Base-by-base conservation (phyloP, 2,888 invertebrate genomes). In the Argyra leucocephala region DNA sequence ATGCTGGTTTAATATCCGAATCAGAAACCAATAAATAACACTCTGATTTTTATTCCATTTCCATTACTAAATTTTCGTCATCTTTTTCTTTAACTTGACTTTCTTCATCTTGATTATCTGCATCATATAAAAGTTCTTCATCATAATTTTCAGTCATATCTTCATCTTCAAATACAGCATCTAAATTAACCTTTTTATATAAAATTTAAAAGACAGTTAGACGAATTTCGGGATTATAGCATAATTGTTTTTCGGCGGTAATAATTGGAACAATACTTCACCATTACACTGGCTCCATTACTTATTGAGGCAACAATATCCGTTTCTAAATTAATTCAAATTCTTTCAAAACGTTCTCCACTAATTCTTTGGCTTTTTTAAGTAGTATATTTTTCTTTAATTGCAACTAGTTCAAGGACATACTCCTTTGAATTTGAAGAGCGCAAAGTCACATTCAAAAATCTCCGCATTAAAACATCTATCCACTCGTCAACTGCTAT, bases 101-200 rank as follows among this genome's bases (percentile, higher is more conserved):
- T 15, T 61, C 61, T 22, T 62, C 62, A 62, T 62, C 12, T 62
- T 62, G 62, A 36, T 36, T 60, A 60, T 60, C 60, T 24, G 23
- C 60, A 60, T 24, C 23, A 24, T 60, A 60, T 60, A 60, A 60
- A 60, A 60, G 6, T 36, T 62, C 36, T 62, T 62, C 22, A 21
- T 62, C 62, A 62, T 62, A n/a, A 62, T 62, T 10, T 62, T 62
- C 62, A 62, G 62, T 62, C 31, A 36, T 62, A 36, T 62, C 36
- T 36, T 62, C 62, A 62, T 37, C 62, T 62, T 21, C 36, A 23
- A 62, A 5, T 23, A 62, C 62, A 62, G 22, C 36, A 58, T 58
- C 21, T 62, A 36, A 21, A 62, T 62, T 36, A 62, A 62, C 36
- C 22, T 24, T 26, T 59, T 26, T 61, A 61, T 61, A 61, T n/a